Conservation (phyloP, 1,140 invertebrate species). For the Macrocentrus cingulum region DNA sequence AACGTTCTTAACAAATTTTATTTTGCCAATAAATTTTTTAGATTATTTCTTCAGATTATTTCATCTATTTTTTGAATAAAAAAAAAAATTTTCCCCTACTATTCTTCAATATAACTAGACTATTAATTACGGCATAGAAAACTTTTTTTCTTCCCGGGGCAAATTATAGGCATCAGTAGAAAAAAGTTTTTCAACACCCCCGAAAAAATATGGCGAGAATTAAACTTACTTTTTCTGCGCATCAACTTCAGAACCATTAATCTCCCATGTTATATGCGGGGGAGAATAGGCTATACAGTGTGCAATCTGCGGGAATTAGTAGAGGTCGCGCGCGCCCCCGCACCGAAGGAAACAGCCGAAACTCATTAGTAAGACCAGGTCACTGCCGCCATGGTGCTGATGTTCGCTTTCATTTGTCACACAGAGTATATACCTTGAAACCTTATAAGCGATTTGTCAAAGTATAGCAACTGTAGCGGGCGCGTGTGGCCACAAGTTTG, state of each 20-base stretch:
- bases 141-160: no score
- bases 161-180: constrained; percentile 11
- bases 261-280: constrained; percentile 15
- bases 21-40: no score
- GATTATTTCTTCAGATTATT: no score
- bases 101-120: no score
- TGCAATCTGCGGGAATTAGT: constrained; percentile 21
- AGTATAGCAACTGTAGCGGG: background rate
- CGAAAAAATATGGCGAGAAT: background rate
- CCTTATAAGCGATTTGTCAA: constrained; percentile 13
- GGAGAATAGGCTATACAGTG: background rate
- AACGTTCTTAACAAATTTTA: no score
- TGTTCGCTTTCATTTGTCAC: constrained; percentile 28
- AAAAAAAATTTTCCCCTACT: no score
- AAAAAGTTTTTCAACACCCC: constrained; percentile 25
- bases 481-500: no score
- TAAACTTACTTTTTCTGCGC: constrained; percentile 8
- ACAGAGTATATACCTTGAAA: constrained; percentile 4
- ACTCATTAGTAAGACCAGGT: constrained; percentile 30
- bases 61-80: no score
- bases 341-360: constrained; percentile 25
- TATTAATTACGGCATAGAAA: no score
- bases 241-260: constrained; percentile 7
- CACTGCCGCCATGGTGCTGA: constrained; percentile 24
- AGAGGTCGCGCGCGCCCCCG: background rate